These are phyloP conservation scores for Platerodrilus igneus DNA, from an alignment of 2,888 invertebrate species.

Conservation along the genomic window DNA sequence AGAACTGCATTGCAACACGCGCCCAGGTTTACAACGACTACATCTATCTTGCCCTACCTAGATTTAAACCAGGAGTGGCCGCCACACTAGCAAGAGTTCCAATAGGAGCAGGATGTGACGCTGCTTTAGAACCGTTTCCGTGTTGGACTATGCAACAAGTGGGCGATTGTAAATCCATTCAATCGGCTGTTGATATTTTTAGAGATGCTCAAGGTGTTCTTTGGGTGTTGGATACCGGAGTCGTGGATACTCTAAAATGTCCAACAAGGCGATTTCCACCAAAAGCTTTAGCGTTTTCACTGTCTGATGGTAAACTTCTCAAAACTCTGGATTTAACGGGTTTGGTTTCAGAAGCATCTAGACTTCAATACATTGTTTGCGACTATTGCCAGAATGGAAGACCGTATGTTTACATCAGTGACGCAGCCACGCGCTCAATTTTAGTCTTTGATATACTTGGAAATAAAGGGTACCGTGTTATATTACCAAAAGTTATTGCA, in stretches of 20 bases:
- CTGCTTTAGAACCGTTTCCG: slow-evolving; percentile 58
- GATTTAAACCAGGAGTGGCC: slow-evolving; percentile 61
- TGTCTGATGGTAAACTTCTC: slow-evolving; percentile 57
- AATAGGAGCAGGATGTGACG: slow-evolving; percentile 48
- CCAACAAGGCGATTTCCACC: slow-evolving; percentile 64
- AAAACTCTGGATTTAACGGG: slow-evolving; percentile 59
- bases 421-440: slow-evolving; percentile 64
- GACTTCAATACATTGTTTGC: slow-evolving; percentile 64
- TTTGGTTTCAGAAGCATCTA: slow-evolving; percentile 55
- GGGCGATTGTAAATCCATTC: slow-evolving; percentile 59
- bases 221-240: slow-evolving; percentile 69
- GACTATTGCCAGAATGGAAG: slow-evolving; percentile 60
- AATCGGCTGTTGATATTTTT: slow-evolving; percentile 66
- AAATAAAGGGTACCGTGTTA: slow-evolving; percentile 59
- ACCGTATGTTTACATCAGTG: slow-evolving; percentile 62
- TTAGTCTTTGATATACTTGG: slow-evolving; percentile 63
- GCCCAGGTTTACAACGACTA: slow-evolving; percentile 55
- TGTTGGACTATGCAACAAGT: slow-evolving; percentile 61
- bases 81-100: slow-evolving; percentile 59
- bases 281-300: slow-evolving; percentile 61
- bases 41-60: slow-evolving; percentile 55
- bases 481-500: slow-evolving; percentile 55
- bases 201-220: slow-evolving; percentile 60
- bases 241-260: slow-evolving; percentile 61
- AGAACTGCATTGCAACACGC: slow-evolving; percentile 58